Evolutionary conservation across 2,888 invertebrate genomes (phyloP), one percentile per base, ranked within the genome.

Genomic region (Cartodere bifasciata): DNA sequence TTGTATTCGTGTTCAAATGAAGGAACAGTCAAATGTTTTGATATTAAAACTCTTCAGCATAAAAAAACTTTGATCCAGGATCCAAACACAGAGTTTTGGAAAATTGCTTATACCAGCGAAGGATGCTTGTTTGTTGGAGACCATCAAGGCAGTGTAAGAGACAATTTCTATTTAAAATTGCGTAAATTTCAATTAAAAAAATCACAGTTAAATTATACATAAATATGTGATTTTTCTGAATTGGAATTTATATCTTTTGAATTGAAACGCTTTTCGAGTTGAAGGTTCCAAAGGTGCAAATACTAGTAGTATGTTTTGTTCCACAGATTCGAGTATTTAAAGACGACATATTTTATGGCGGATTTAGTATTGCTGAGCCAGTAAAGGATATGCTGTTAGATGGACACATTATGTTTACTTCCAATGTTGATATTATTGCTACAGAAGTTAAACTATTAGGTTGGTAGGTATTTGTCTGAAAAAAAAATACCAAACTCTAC

Each of bases 1-100:
- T 44, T 68, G 3, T 77, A 70, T 51, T 70, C 76, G 1, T 64
- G 71, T 22, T 75, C 75, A 2, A 73, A 72, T 38, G 78, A 77
- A 43, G 71, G 71, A 3, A 69, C 67, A 4, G 62, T 76, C 13
- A 67, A 65, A 45, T 60, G 68, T 2, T 77, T 74, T 71, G 58
- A 64, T 11, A 45, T 64, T 5, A 55, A 62, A 4, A 67, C 62
- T 2, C 46, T 59, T n/a, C 43, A 54, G 34, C 44, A 46, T 16
- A 60, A 58, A 41, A 46, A 42, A 31, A 51, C 49, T 1, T 35
- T 63, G 6, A 23, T 48, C 3, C 40, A 43, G 24, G 45, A 49
- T 16, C 37, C 55, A 3, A 65, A 68, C 26, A 57, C 62, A 23
- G 62, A 68, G 42, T 56, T 61, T 32, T 60, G 58, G 51, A 60